Evolutionary conservation across 2,113 vertebrate genomes (phyloP), one percentile per base, ranked within the genome.

Genomic region (Petrocephalus microphthalmus): DNA sequence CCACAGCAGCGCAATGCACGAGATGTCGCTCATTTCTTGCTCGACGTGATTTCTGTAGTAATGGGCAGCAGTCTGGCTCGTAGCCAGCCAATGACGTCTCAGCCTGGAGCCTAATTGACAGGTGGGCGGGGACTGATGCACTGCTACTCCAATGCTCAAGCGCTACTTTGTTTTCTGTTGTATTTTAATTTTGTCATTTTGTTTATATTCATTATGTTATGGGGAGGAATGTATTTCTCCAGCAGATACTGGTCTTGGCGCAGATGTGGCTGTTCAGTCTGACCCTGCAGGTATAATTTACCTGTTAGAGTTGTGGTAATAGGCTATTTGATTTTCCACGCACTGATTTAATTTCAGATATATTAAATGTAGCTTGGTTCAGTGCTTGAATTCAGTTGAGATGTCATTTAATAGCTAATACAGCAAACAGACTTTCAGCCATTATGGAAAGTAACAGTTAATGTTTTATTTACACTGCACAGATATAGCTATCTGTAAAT

Each of bases 121-220:
- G 94, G 94, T 91, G 89, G 93, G 92, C 87, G 90, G 92, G 88
- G 94, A 94, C 87, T 83, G 95, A 96, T 91, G 82, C 89, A 91
- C 92, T 95, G 91, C 93, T 91, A 81, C 87, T 87, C 89, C 92
- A 91, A 91, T 91, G 91, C 89, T 86, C 42, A 87, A 71, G 85
- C 85, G 49, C 64, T 89, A 7, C 17, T 42, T 82, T 2, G 20
- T 78, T 25, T 53, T 22, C 8, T 29, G 60, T 64, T 64, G 25
- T 13, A 64, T 29, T 29, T 29, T 25, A 4, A n/a, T 67, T 67
- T 67, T 67, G n/a, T 67, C 2, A 10, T 49, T 83, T 83, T 37
- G 19, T 57, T 85, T 89, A 17, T 10, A 42, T 88, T 71, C 49
- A 19, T 5, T 53, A 3, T 47, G 86, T 45, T 25, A 42, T 83